Base-by-base conservation (phyloP, 2,888 invertebrate species). In the Rhagium mordax region DNA sequence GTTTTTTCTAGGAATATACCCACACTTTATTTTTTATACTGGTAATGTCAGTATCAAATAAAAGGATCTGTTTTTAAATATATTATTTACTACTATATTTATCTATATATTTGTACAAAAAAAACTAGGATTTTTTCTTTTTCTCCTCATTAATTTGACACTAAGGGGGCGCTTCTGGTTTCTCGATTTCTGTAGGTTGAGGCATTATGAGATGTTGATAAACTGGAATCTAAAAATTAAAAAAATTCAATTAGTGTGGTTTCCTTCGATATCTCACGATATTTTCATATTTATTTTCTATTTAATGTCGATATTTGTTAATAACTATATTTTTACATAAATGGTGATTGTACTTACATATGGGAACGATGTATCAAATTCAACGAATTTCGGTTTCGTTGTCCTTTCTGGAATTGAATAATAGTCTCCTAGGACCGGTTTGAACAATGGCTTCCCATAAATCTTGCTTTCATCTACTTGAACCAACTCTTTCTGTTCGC, bases 131-230 rank as follows among this genome's bases (percentile, higher is more conserved):
- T 33, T 33, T 33, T 13, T 33, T 29, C 5, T 29, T 5, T 5
- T 33, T 7, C 10, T 1, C 15, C 1, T 49, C n/a, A 7, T 5
- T 18, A 33, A 33, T 33, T n/a, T 59, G 29, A 51, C 7, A 8
- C 20, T 51, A 8, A 10, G 18, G 4, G 7, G 51, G 51, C 18
- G 16, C 1, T 3, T 47, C 47, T 57, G 57, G 20, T 47, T 90
- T 88, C 62, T 89, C 88, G 80, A 93, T 88, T 68, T 91, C 89
- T 82, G 86, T 85, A 60, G 92, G 89, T 55, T 90, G 89, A 79
- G 92, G 91, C 85, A 92, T 90, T 81, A 91, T 90, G 78, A 94
- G 88, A 87, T 94, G 93, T 71, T 90, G 86, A 87, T 93, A 94
- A 75, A 94, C 90, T 67, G 94, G 93, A 86, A 93, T 93, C 92